phyloP scores from a whole-genome alignment of 2,888 invertebrate genomes.

The Lordiphosa andalusiaca region DNA sequence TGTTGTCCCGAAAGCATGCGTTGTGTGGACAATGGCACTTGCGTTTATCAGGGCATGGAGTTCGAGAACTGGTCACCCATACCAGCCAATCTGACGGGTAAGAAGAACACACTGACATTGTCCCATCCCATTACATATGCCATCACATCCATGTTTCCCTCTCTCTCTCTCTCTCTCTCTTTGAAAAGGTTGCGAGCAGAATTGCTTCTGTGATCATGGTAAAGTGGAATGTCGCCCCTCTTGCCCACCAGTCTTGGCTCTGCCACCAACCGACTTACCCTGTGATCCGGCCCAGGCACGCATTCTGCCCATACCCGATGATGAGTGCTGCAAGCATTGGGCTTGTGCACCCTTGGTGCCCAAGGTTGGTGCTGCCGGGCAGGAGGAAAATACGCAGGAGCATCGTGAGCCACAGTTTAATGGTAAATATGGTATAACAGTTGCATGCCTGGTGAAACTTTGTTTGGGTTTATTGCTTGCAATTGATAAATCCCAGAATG shows the following conservation, averaged over 20 bases:
- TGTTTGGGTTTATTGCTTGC: conserved; percentile 33
- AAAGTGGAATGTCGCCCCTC: conserved; percentile 91
- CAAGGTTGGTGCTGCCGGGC: conserved; percentile 29
- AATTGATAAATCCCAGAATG: neutral
- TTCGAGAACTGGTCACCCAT: conserved; percentile 89
- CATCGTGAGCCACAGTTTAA: conserved; percentile 28
- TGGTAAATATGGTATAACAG: conserved; percentile 64
- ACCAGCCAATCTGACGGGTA: conserved; percentile 86
- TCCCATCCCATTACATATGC: conserved; percentile 5
- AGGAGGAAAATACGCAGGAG: conserved; percentile 28
- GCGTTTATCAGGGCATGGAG: conserved; percentile 85
- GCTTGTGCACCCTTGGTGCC: conserved; percentile 81
- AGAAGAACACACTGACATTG: conserved; percentile 28
- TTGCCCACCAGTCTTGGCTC: conserved; percentile 88
- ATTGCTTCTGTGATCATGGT: conserved; percentile 93
- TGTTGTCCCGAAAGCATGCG: conserved; percentile 90
- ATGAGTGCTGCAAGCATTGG: conserved; percentile 93
- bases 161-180: conserved; percentile 1
- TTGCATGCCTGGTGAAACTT: conserved; percentile 24
- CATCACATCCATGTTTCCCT: neutral
- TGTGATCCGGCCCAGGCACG: conserved; percentile 86
- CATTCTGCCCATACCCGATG: conserved; percentile 85
- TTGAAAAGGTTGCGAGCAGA: conserved; percentile 87
- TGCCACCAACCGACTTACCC: conserved; percentile 87
- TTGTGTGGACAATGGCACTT: conserved; percentile 91